Conservation (phyloP, 23 tunicate genomes). For the Trididemnum miniatum region DNA sequence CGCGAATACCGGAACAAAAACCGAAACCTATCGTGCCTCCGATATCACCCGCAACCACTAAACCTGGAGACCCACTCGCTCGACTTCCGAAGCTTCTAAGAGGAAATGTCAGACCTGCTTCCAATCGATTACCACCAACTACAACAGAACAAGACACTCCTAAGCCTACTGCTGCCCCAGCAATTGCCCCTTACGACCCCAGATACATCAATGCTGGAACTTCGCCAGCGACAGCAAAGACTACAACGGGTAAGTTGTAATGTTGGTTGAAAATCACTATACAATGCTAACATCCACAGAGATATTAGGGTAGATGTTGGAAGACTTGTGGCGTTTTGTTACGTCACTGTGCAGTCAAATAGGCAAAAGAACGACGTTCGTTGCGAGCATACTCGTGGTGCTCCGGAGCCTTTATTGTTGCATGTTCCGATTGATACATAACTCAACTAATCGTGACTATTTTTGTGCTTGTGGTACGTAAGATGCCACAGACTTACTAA, state of each 20-base stretch:
- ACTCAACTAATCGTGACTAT: too few relatives aligned
- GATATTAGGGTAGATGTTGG: too few relatives aligned
- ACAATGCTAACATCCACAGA: too few relatives aligned
- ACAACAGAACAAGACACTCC: conserved; percentile 11
- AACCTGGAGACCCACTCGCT: conserved; percentile 8
- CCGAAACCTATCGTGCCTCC: neutral
- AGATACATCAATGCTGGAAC: conserved; percentile 70
- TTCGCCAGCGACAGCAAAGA: neutral
- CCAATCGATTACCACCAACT: neutral
- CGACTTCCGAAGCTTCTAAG: conserved; percentile 51
- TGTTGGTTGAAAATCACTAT: too few relatives aligned
- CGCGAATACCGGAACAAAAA: conserved; percentile 24
- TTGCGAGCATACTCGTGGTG: too few relatives aligned
- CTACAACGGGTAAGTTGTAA: conserved; percentile 38
- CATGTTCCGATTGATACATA: too few relatives aligned
- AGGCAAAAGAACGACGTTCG: too few relatives aligned
- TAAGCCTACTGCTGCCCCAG: conserved; percentile 31
- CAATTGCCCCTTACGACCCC: conserved; percentile 87
- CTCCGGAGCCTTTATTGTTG: too few relatives aligned
- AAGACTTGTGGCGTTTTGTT: too few relatives aligned
- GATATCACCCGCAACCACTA: conserved; percentile 14
- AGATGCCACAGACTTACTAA: too few relatives aligned
- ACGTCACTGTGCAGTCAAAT: too few relatives aligned
- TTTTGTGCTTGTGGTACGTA: too few relatives aligned
- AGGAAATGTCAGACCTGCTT: conserved; percentile 20